A percentile compares a stretch with the other conserved stretches of the same genome.
Evolutionary conservation across 2,797 vertebrate genomes (phyloP).

Genomic region (Halcyon leucocephala): DNA sequence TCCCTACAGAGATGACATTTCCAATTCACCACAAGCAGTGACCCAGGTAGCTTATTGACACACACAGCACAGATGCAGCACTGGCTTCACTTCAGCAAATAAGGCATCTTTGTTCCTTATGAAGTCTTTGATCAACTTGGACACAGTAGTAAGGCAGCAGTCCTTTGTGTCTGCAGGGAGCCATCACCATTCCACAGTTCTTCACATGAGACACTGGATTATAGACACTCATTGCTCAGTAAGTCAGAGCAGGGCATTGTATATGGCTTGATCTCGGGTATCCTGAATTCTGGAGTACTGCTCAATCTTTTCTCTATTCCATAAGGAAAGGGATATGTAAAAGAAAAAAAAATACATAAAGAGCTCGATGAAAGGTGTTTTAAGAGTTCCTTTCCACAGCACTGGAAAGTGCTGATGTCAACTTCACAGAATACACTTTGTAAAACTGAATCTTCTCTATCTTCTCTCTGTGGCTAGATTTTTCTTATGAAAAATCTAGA

Average conservation of each 20-base stretch:
- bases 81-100: background rate
- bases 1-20: background rate
- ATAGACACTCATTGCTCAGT: background rate
- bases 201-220: background rate
- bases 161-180: background rate
- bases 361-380: background rate
- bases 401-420: background rate
- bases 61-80: background rate
- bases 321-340: background rate
- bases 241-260: background rate
- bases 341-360: background rate
- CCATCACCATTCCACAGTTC: background rate
- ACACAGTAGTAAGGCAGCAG: background rate
- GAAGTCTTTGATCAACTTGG: background rate
- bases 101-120: background rate
- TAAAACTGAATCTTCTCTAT: background rate
- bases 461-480: background rate
- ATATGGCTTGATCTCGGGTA: background rate
- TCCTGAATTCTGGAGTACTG: background rate
- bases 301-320: background rate
- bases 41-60: background rate
- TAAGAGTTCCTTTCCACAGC: background rate
- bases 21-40: background rate
- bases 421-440: background rate
- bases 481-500: background rate